Conservation (phyloP, 2,797 vertebrate species). For the Dryobates pubescens region DNA sequence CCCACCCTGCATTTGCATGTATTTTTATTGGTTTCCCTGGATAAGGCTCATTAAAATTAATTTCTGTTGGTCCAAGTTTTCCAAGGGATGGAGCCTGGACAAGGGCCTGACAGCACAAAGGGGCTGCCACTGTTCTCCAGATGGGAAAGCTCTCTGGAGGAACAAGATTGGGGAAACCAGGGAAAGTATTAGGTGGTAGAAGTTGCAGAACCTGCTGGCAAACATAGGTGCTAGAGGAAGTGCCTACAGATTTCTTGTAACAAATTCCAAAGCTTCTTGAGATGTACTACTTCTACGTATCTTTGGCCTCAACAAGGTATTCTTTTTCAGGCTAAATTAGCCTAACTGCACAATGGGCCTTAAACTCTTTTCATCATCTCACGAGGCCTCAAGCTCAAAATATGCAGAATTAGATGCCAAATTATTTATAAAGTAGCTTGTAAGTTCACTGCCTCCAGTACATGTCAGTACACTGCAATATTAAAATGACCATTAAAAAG, state of each 20-base stretch:
- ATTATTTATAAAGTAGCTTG: slow-evolving; percentile 69
- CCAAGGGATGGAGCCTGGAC: background rate
- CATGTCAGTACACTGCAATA: slow-evolving; percentile 62
- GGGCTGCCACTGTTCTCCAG: slow-evolving; percentile 42
- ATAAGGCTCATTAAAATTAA: background rate
- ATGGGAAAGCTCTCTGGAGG: slow-evolving; percentile 53
- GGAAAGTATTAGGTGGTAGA: slow-evolving; percentile 68
- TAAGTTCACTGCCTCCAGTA: slow-evolving; percentile 65
- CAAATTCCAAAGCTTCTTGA: slow-evolving; percentile 74
- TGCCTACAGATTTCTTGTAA: slow-evolving; percentile 73
- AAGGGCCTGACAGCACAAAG: slow-evolving; percentile 65
- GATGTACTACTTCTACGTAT: background rate
- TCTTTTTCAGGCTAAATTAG: slow-evolving; percentile 59
- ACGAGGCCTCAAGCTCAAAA: slow-evolving; percentile 49
- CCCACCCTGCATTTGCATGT: background rate
- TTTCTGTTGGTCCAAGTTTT: background rate
- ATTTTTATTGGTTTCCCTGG: background rate
- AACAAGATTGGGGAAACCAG: slow-evolving; percentile 77
- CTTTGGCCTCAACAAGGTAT: slow-evolving; percentile 2
- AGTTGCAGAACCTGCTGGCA: slow-evolving; percentile 79
- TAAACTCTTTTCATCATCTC: slow-evolving; percentile 61
- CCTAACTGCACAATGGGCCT: slow-evolving; percentile 1
- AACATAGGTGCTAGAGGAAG: slow-evolving; percentile 81
- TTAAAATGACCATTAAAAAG: slow-evolving; percentile 72
- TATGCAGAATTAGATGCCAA: slow-evolving; percentile 66